A percentile compares a stretch with the other conserved stretches of the same genome.
phyloP scores from a whole-genome alignment of 2,888 invertebrate genomes.

The Xanthorhoe spadicearia region DNA sequence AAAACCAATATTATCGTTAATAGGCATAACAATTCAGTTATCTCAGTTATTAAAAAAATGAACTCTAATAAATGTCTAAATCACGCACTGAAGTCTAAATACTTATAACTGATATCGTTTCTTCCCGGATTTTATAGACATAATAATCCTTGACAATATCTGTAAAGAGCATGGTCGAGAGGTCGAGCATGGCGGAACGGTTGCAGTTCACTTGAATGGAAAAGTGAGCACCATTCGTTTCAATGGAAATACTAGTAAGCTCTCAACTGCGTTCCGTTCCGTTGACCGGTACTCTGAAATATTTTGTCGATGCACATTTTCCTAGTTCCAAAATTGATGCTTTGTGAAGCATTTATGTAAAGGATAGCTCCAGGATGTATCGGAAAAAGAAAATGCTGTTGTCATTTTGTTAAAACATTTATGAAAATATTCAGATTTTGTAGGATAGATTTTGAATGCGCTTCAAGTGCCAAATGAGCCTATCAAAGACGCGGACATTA shows the following conservation, averaged over 20 bases:
- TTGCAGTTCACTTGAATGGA: background rate
- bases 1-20: too few species aligned
- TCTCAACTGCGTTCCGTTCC: background rate
- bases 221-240: background rate
- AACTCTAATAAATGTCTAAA: too few species aligned
- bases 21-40: too few species aligned
- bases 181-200: background rate
- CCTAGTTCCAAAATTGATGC: background rate
- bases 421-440: too few species aligned
- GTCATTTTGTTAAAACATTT: background rate
- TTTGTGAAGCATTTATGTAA: background rate
- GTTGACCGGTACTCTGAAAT: constrained; percentile 2
- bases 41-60: too few species aligned
- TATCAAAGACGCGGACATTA: background rate
- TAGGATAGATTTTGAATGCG: background rate
- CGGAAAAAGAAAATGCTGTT: background rate
- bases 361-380: background rate
- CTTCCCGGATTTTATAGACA: background rate
- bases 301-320: constrained; percentile 5
- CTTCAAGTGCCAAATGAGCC: background rate
- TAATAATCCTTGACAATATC: background rate
- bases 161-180: background rate
- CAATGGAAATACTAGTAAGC: constrained; percentile 2
- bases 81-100: too few species aligned
- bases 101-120: background rate